phyloP scores from a whole-genome alignment of 2,797 vertebrate genomes.

The Pygocentrus nattereri region DNA sequence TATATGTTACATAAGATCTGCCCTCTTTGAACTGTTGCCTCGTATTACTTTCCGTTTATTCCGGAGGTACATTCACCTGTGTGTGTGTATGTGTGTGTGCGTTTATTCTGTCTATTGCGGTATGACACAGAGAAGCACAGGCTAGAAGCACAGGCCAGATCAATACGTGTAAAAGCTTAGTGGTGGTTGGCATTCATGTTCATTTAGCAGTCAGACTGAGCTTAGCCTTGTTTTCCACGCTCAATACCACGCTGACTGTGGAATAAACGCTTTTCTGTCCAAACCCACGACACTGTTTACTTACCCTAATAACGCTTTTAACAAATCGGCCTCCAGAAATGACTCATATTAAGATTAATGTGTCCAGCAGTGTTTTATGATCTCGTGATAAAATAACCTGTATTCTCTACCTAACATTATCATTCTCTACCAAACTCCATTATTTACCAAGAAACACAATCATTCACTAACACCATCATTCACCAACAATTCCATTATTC shows the following conservation, averaged over 20 bases:
- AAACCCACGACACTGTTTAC: conserved; percentile 37
- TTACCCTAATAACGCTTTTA: conserved; percentile 35
- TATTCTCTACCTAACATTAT: no score
- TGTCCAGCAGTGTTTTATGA: conserved; percentile 53
- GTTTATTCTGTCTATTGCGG: no score
- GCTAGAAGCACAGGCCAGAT: conserved; percentile 24
- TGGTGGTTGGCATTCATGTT: conserved; percentile 33
- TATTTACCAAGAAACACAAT: neutral
- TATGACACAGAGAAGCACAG: no score
- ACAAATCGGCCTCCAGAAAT: conserved; percentile 45
- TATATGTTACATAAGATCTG: no score
- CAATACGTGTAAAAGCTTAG: conserved; percentile 37
- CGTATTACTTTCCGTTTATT: no score
- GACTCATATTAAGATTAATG: conserved; percentile 48
- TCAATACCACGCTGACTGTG: conserved; percentile 14
- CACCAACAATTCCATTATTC: neutral
- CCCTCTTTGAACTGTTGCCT: no score
- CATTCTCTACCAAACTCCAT: neutral
- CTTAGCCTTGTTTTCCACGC: conserved; percentile 18
- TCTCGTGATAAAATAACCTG: conserved; percentile 45
- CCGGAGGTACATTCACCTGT: no score
- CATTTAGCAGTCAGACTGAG: conserved; percentile 33
- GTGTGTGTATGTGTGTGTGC: no score
- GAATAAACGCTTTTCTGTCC: conserved; percentile 28
- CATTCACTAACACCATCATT: no score